Percentiles rank a stretch among this genome's conserved stretches.
These are phyloP conservation scores for Rhagoletis zephyria DNA, from an alignment of 1,140 invertebrate genomes.

Conservation along the genomic window DNA sequence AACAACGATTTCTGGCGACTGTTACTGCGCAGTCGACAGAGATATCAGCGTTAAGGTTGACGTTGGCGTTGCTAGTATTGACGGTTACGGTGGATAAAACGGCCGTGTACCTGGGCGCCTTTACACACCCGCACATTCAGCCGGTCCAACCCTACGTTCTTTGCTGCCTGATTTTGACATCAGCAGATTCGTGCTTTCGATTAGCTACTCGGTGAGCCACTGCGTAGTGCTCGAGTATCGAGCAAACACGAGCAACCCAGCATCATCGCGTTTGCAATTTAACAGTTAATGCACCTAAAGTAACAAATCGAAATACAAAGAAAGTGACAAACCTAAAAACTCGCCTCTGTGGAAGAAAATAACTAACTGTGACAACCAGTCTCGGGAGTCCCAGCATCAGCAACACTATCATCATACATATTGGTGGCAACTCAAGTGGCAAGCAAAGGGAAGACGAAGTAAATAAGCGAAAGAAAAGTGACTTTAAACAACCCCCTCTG, in stretches of 20 bases:
- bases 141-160: not conserved
- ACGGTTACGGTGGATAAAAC: conserved; percentile 11
- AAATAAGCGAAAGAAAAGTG: not conserved
- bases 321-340: not conserved
- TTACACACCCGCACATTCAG: conserved; percentile 5
- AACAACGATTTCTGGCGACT: conserved; percentile 23
- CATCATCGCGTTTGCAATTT: conserved; percentile 15
- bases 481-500: not conserved
- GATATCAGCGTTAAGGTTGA: conserved; percentile 12
- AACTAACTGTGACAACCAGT: not conserved
- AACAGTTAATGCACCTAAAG: not conserved
- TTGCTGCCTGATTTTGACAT: conserved; percentile 5
- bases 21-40: conserved; percentile 42
- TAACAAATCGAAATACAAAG: not conserved
- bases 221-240: not conserved
- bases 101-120: conserved; percentile 9
- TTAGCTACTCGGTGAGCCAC: not conserved
- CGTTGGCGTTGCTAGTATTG: conserved; percentile 2
- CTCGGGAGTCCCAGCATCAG: not conserved
- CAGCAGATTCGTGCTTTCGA: conserved; percentile 2
- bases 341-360: not conserved
- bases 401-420: not conserved
- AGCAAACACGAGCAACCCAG: not conserved
- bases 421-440: not conserved
- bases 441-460: not conserved